These are phyloP conservation scores for Cyclura pinguis DNA, from an alignment of 2,797 vertebrate genomes.

Conservation along the genomic window DNA sequence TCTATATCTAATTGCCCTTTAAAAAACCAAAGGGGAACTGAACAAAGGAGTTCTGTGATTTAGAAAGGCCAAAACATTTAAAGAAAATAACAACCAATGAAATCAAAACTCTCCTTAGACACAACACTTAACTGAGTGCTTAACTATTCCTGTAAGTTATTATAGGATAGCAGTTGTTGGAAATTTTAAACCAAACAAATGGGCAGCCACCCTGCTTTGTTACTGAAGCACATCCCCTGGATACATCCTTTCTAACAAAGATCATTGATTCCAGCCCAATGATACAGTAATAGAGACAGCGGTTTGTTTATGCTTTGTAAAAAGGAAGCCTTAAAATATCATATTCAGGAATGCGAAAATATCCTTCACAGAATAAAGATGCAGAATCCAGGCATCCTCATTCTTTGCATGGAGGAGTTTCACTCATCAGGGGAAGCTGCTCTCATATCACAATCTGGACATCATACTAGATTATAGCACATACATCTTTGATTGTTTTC, in stretches of 20 bases:
- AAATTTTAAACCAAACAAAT: neutral
- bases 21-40: neutral
- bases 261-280: neutral
- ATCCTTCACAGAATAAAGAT: neutral
- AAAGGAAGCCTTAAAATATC: neutral
- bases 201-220: neutral
- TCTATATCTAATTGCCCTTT: neutral
- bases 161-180: neutral
- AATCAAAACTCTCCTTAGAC: neutral
- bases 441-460: neutral
- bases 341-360: neutral
- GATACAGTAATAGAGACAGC: neutral
- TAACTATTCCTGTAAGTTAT: neutral
- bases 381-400: neutral
- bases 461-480: neutral
- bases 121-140: neutral
- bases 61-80: neutral
- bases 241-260: neutral
- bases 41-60: neutral
- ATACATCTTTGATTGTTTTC: neutral
- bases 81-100: neutral
- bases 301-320: neutral
- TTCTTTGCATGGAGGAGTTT: neutral
- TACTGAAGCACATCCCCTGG: neutral
- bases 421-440: neutral